phyloP scores from a whole-genome alignment of 2,797 vertebrate species.

The Sparidentex hasta region DNA sequence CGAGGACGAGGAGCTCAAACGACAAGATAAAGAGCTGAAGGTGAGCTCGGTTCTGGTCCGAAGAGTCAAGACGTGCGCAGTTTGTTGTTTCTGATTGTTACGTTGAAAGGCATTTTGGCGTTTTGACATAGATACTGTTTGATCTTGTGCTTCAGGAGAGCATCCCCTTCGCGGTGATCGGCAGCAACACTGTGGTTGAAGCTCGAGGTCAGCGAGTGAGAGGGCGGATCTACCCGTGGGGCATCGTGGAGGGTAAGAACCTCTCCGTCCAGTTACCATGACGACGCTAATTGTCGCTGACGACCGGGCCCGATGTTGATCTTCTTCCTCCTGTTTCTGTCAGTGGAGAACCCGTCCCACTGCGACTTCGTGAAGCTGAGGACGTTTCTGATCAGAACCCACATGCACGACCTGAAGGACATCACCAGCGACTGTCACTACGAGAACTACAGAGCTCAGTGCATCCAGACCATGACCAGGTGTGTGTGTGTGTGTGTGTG shows the following conservation, averaged over 20 bases:
- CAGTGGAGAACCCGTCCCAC: conserved; percentile 96
- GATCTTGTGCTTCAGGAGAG: conserved; percentile 86
- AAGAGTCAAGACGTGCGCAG: background rate
- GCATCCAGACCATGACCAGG: conserved; percentile 98
- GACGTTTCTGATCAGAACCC: conserved; percentile 96
- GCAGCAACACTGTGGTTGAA: conserved; percentile 96
- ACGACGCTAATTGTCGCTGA: background rate
- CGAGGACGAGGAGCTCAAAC: conserved; percentile 95
- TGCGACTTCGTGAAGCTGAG: conserved; percentile 97
- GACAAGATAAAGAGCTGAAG: conserved; percentile 95
- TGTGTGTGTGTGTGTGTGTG: conserved; percentile 20
- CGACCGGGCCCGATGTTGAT: background rate
- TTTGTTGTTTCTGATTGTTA: too few species aligned
- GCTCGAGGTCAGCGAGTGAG: conserved; percentile 94
- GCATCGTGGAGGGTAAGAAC: conserved; percentile 94
- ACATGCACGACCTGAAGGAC: conserved; percentile 98
- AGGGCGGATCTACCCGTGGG: conserved; percentile 96
- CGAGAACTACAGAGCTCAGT: conserved; percentile 95
- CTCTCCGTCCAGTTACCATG: background rate
- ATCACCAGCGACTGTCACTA: conserved; percentile 95
- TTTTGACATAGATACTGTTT: too few species aligned
- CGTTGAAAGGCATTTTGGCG: too few species aligned
- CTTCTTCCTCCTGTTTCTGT: background rate
- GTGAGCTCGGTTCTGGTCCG: conserved; percentile 71
- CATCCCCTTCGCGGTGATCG: conserved; percentile 94